A percentile compares a stretch with the other conserved stretches of the same genome.
Evolutionary conservation across 2,113 vertebrate genomes (phyloP).

Genomic region (Ranitomeya variabilis): DNA sequence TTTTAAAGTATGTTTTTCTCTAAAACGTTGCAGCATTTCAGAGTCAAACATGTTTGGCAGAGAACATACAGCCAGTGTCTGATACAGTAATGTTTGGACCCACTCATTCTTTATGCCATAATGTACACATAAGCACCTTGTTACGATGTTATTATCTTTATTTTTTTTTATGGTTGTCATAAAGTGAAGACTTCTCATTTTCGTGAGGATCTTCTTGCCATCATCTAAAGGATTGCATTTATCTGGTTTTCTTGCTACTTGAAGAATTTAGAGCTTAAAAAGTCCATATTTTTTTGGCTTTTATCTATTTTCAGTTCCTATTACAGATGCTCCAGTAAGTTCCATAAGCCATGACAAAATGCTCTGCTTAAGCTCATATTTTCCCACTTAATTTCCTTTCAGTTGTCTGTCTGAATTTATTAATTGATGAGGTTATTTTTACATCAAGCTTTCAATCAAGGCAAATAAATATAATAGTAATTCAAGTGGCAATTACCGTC

Average conservation of each 20-base stretch:
- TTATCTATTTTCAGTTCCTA: not conserved
- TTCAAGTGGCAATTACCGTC: not conserved
- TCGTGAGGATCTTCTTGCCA: not conserved
- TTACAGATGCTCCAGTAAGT: slow-evolving; percentile 3
- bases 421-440: not conserved
- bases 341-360: slow-evolving; percentile 13
- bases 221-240: not conserved
- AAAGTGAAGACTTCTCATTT: not conserved
- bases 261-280: not conserved
- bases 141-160: not conserved
- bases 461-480: not conserved
- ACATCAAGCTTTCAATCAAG: not conserved
- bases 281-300: not conserved
- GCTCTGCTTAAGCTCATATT: slow-evolving; percentile 8
- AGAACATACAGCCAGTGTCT: too few species aligned
- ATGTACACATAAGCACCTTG: not conserved
- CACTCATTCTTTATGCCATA: not conserved
- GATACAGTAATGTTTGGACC: too few species aligned
- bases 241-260: not conserved
- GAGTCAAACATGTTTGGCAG: too few species aligned
- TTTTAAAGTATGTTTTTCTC: too few species aligned
- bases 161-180: not conserved
- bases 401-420: not conserved
- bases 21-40: too few species aligned
- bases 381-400: slow-evolving; percentile 17